These are phyloP conservation scores for Thereva unica DNA, from an alignment of 2,888 invertebrate genomes.

Conservation along the genomic window DNA sequence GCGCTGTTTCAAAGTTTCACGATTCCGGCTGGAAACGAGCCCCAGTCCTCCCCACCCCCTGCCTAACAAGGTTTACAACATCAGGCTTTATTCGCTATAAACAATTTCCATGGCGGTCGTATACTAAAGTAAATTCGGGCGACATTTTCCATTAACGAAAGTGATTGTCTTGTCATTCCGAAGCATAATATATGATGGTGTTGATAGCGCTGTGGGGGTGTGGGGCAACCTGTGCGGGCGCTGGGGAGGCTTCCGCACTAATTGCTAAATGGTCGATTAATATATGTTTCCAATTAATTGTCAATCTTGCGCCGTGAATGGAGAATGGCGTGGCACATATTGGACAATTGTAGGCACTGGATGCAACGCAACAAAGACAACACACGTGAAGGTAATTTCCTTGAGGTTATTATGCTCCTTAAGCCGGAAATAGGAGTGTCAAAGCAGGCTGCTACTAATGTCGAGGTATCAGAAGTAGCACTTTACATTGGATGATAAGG, in stretches of 20 bases:
- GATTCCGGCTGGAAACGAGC: neutral
- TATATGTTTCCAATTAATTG: constrained; percentile 40
- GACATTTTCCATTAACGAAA: constrained; percentile 41
- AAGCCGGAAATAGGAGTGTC: too few relatives aligned
- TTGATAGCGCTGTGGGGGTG: constrained; percentile 22
- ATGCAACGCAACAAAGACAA: neutral
- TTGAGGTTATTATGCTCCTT: neutral
- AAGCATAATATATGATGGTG: constrained; percentile 38
- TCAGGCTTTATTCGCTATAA: constrained; percentile 39
- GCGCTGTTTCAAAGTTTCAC: neutral
- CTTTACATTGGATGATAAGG: too few relatives aligned
- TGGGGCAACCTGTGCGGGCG: neutral
- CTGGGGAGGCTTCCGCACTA: constrained; percentile 20
- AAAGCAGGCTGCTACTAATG: too few relatives aligned
- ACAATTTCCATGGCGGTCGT: constrained; percentile 34
- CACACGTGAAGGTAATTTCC: constrained; percentile 34
- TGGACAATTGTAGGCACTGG: neutral
- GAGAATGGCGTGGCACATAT: neutral
- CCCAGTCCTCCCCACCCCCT: constrained; percentile 5
- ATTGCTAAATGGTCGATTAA: constrained; percentile 41
- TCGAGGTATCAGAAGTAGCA: too few relatives aligned
- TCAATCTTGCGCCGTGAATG: constrained; percentile 33
- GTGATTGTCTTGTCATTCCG: constrained; percentile 40
- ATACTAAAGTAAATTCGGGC: constrained; percentile 38
- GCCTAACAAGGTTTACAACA: constrained; percentile 9